Evolutionary conservation across 2,888 invertebrate genomes (phyloP).

Genomic region (Coleophora flavipennella): DNA sequence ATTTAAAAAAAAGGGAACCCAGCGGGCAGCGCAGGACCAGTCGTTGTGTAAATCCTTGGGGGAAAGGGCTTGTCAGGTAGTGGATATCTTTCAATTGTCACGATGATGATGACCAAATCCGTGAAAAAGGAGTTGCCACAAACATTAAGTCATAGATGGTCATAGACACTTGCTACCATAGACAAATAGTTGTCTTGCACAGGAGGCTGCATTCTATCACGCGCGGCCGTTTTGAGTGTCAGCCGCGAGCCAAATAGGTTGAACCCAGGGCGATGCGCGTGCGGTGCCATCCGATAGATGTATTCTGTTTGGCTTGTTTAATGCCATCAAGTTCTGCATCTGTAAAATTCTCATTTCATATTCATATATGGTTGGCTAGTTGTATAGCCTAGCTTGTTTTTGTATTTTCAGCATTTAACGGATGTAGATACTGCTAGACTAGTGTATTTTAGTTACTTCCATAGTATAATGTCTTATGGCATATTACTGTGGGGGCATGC

Average conservation of each 20-base stretch:
- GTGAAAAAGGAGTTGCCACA: not conserved
- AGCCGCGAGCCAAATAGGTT: not conserved
- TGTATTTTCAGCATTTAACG: too few relatives aligned
- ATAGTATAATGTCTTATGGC: too few relatives aligned
- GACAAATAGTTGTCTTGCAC: not conserved
- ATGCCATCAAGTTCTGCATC: not conserved
- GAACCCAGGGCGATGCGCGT: constrained; percentile 15
- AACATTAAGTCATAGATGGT: not conserved
- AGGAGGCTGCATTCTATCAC: constrained; percentile 1
- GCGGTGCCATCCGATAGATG: constrained; percentile 19
- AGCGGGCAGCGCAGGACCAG: too few relatives aligned
- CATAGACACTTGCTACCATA: not conserved
- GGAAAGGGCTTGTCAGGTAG: too few relatives aligned
- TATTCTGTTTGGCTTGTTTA: not conserved
- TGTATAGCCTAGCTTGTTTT: not conserved
- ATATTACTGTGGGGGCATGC: too few relatives aligned
- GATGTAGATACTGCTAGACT: too few relatives aligned
- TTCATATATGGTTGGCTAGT: not conserved
- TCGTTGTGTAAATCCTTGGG: too few relatives aligned
- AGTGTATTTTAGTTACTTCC: too few relatives aligned
- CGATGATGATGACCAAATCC: too few relatives aligned
- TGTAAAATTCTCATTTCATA: not conserved
- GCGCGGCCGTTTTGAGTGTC: too few relatives aligned
- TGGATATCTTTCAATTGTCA: too few relatives aligned
- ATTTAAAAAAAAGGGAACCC: too few relatives aligned